A percentile compares a stretch with the other conserved stretches of the same genome.
phyloP scores from a whole-genome alignment of 2,888 invertebrate species.

The Hirtodrosophila histrioides region DNA sequence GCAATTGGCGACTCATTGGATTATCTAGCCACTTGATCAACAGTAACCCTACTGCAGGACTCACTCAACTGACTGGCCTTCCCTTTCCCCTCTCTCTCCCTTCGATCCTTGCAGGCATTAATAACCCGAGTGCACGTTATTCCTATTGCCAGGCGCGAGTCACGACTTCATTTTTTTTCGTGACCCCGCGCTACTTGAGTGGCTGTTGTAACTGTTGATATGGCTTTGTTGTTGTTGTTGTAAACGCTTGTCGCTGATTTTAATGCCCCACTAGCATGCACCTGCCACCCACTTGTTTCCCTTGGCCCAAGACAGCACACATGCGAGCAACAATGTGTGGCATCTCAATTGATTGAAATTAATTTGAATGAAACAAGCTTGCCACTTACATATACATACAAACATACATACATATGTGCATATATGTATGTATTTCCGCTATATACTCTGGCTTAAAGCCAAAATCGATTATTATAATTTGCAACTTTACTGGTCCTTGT shows the following conservation, averaged over 20 bases:
- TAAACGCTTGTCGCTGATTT: slow-evolving; percentile 29
- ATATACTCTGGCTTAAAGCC: slow-evolving; percentile 26
- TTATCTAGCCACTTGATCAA: not conserved
- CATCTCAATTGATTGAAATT: slow-evolving; percentile 46
- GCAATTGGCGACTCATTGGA: slow-evolving; percentile 24
- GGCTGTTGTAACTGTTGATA: slow-evolving; percentile 46
- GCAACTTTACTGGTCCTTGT: not conserved
- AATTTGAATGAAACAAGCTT: slow-evolving; percentile 26
- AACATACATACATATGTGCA: not conserved
- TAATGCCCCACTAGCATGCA: slow-evolving; percentile 51
- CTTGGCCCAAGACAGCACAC: slow-evolving; percentile 3
- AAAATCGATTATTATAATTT: slow-evolving; percentile 63
- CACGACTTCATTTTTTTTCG: not conserved
- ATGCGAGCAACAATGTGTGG: slow-evolving; percentile 46
- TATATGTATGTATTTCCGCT: not conserved
- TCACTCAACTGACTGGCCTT: too few species aligned
- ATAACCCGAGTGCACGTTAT: slow-evolving; percentile 40
- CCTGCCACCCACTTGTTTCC: slow-evolving; percentile 11
- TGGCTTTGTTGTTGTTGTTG: slow-evolving; percentile 17
- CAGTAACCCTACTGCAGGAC: not conserved
- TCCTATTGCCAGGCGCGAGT: slow-evolving; percentile 12
- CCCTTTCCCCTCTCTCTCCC: too few species aligned
- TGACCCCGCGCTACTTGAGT: slow-evolving; percentile 32
- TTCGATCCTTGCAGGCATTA: slow-evolving; percentile 15
- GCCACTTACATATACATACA: not conserved